phyloP scores from a whole-genome alignment of 2,797 vertebrate genomes.

The Artibeus jamaicensis region DNA sequence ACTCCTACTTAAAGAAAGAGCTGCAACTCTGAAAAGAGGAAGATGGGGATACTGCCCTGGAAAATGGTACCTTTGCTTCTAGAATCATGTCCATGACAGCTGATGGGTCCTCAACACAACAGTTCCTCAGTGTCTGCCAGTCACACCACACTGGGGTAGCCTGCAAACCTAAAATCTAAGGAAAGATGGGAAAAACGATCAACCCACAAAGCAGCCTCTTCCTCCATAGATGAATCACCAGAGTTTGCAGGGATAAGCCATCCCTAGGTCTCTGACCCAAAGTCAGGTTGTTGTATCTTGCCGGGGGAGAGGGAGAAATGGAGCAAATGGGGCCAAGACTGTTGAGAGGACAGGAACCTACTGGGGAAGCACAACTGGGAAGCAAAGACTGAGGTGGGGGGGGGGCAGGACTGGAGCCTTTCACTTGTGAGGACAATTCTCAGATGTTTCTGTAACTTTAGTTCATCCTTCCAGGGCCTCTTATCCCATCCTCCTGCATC shows the following conservation, averaged over 20 bases:
- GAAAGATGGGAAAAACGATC: conserved; percentile 44
- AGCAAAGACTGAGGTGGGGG: background rate
- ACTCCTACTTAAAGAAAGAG: background rate
- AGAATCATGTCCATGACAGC: conserved; percentile 88
- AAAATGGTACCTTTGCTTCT: conserved; percentile 88
- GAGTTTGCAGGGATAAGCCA: background rate
- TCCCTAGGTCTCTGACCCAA: background rate
- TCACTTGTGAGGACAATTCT: background rate
- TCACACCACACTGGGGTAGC: conserved; percentile 86
- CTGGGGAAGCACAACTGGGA: background rate
- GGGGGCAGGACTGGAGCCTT: background rate
- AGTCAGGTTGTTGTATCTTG: background rate
- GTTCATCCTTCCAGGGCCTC: background rate
- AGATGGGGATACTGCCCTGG: background rate
- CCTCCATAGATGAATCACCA: background rate
- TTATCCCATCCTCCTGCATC: background rate
- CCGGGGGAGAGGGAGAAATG: background rate
- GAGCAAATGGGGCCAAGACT: background rate
- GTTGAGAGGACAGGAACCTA: background rate
- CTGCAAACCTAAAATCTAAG: conserved; percentile 90
- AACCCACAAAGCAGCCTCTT: background rate
- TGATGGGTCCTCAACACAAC: conserved; percentile 87
- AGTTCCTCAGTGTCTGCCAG: conserved; percentile 92
- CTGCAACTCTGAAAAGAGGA: background rate
- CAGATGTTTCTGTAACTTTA: background rate